phyloP scores from a whole-genome alignment of 2,797 vertebrate genomes.

The Gouania willdenowi region DNA sequence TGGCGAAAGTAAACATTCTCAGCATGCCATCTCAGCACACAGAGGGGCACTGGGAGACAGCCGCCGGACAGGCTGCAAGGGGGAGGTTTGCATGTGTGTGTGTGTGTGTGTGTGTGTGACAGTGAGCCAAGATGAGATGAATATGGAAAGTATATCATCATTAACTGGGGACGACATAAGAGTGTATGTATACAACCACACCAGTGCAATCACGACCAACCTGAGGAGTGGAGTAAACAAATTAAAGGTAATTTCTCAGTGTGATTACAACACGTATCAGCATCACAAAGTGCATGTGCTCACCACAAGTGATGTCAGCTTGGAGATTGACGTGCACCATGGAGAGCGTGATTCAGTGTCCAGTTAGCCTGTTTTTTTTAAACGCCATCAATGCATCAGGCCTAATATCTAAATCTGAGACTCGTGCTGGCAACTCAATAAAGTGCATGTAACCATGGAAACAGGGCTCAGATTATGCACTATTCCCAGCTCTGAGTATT shows the following conservation, averaged over 20 bases:
- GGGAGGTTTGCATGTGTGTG: conserved; percentile 34
- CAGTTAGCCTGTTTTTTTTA: conserved; percentile 18
- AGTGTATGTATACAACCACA: conserved; percentile 26
- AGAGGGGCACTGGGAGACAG: conserved; percentile 72
- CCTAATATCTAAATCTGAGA: conserved; percentile 36
- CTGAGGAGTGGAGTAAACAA: conserved; percentile 45
- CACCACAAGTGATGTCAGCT: conserved; percentile 10
- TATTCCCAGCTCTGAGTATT: conserved; percentile 47
- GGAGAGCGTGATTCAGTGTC: neutral
- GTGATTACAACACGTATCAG: conserved; percentile 17
- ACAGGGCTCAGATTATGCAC: conserved; percentile 65
- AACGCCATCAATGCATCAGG: conserved; percentile 12
- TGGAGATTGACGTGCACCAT: no score
- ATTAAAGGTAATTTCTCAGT: conserved; percentile 37
- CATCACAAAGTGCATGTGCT: conserved; percentile 33
- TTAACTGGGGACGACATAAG: conserved; percentile 32
- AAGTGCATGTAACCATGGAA: conserved; percentile 69
- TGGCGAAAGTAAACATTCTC: conserved; percentile 76
- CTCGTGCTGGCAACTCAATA: conserved; percentile 25
- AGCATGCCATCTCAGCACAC: conserved; percentile 71
- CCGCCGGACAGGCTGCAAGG: conserved; percentile 50
- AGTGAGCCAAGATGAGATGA: conserved; percentile 37
- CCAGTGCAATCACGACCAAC: conserved; percentile 18
- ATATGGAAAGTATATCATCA: conserved; percentile 58
- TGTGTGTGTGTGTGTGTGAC: conserved; percentile 31